Evolutionary conservation across 2,797 vertebrate species (phyloP).

Genomic region (Oreochromis grahami): DNA sequence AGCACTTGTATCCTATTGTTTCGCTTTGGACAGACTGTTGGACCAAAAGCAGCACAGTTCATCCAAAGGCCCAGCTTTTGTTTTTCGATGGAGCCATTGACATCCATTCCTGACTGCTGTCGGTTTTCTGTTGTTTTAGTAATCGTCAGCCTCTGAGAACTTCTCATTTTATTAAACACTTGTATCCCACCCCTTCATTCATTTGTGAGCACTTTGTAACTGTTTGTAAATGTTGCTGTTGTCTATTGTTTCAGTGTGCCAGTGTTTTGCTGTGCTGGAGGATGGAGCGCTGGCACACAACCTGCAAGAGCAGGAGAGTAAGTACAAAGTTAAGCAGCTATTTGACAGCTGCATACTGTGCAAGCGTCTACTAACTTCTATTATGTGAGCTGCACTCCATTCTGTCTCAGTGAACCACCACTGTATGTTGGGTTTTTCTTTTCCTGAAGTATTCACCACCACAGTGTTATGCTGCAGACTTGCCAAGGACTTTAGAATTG

Average conservation of each 20-base stretch:
- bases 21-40: not conserved
- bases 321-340: conserved; percentile 37
- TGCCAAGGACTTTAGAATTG: not conserved
- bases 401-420: not conserved
- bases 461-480: not conserved
- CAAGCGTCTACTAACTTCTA: not conserved
- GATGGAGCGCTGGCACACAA: conserved; percentile 73
- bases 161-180: not conserved
- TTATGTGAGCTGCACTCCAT: not conserved
- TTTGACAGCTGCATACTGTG: not conserved
- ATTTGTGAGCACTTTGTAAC: not conserved
- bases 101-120: not conserved
- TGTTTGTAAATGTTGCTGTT: conserved; percentile 11
- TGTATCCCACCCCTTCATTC: not conserved
- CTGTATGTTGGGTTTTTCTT: not conserved
- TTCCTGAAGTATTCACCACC: not conserved
- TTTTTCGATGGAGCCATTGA: not conserved
- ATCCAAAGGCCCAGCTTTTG: not conserved
- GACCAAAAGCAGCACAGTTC: not conserved
- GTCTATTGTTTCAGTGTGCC: conserved; percentile 66
- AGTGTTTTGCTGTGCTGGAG: conserved; percentile 77
- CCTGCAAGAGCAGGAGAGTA: conserved; percentile 81
- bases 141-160: not conserved
- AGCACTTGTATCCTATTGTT: not conserved
- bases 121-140: not conserved